Conservation (phyloP, 2,113 vertebrate genomes). For the Lynx canadensis region DNA sequence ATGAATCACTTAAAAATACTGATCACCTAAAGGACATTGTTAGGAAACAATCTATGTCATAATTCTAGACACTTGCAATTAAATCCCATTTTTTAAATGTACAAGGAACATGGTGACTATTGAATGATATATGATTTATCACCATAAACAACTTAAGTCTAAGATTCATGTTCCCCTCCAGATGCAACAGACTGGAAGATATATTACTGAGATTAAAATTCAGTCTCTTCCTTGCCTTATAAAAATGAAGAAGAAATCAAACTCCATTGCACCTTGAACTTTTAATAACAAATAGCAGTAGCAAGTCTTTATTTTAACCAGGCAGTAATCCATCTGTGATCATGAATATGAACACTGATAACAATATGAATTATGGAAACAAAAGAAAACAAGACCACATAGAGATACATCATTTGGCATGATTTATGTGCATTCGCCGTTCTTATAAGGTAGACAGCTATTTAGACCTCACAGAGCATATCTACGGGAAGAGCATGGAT, state of each 20-base stretch:
- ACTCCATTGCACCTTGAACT: not conserved
- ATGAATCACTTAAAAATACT: constrained; percentile 54
- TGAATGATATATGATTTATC: not conserved
- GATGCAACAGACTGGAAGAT: not conserved
- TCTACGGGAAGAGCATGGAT: not conserved
- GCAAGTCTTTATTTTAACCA: not conserved
- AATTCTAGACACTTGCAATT: not conserved
- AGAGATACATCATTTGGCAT: not conserved
- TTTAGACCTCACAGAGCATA: fast-evolving
- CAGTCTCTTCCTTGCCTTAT: not conserved
- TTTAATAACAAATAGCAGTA: not conserved
- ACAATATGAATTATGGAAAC: not conserved
- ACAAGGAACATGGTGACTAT: not conserved
- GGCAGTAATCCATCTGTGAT: not conserved
- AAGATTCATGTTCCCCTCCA: not conserved
- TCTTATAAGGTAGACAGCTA: not conserved
- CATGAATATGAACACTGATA: not conserved
- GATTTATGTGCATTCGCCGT: not conserved
- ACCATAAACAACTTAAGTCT: not conserved
- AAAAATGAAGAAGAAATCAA: not conserved
- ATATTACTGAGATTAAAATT: not conserved
- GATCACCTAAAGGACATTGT: not conserved
- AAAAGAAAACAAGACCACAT: not conserved
- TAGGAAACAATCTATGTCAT: not conserved
- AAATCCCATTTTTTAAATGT: not conserved